Conservation (phyloP, 2,797 vertebrate genomes). For the Darevskia mixta region DNA sequence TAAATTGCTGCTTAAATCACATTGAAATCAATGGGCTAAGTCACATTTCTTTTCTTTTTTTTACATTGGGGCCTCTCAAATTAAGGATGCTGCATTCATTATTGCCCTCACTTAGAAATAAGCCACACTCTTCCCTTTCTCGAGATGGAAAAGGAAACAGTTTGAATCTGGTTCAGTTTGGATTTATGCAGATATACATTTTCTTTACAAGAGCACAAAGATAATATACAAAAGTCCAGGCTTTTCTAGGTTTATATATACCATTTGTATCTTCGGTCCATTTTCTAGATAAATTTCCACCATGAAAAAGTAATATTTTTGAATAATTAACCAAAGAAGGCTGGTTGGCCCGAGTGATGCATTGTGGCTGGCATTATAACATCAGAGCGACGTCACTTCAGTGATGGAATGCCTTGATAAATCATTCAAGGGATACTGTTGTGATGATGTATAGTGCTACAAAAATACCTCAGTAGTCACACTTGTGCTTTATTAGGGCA, state of each 20-base stretch:
- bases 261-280: not conserved
- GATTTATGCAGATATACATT: not conserved
- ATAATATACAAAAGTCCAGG: slow-evolving; percentile 1
- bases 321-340: slow-evolving; percentile 58
- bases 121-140: not conserved
- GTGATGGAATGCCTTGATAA: slow-evolving; percentile 62
- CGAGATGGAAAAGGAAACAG: not conserved
- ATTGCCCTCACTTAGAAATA: not conserved
- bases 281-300: slow-evolving; percentile 37
- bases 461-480: slow-evolving; percentile 63
- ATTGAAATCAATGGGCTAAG: not conserved
- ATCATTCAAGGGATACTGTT: slow-evolving; percentile 56
- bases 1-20: not conserved
- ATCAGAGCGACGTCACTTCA: slow-evolving; percentile 41
- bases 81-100: not conserved
- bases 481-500: slow-evolving; percentile 67
- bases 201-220: not conserved
- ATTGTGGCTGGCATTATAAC: slow-evolving; percentile 51
- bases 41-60: not conserved
- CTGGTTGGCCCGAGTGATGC: slow-evolving; percentile 36
- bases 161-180: not conserved
- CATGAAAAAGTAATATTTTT: slow-evolving; percentile 47
- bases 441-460: slow-evolving; percentile 61
- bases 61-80: not conserved
- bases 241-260: not conserved